phyloP scores from a whole-genome alignment of 2,113 vertebrate species.

The Neolamprologus kungweensis region DNA sequence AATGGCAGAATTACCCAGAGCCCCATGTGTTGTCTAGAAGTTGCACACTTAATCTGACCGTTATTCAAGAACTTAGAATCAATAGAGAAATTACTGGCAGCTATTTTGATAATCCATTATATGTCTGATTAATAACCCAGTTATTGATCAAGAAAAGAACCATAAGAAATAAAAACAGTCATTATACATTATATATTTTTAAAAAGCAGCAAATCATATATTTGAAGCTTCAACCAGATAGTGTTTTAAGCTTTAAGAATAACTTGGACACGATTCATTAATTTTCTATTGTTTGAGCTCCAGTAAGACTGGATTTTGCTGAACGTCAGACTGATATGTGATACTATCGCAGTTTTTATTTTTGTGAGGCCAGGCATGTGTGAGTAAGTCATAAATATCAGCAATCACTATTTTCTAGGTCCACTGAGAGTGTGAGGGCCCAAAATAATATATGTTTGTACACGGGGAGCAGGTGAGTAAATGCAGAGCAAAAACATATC shows the following conservation, averaged over 20 bases:
- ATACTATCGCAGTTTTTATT: background rate
- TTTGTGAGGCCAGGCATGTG: background rate
- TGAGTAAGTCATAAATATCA: background rate
- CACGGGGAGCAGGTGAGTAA: constrained; percentile 43
- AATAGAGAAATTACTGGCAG: background rate
- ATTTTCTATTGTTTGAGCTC: background rate
- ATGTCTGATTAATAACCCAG: background rate
- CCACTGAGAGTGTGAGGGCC: constrained; percentile 28
- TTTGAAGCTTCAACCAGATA: background rate
- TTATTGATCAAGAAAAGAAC: background rate
- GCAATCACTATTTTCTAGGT: background rate
- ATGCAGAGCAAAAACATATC: constrained; percentile 33
- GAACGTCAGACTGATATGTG: background rate
- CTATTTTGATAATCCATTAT: background rate
- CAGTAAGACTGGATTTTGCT: background rate
- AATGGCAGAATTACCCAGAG: background rate
- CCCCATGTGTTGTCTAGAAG: background rate
- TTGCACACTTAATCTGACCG: background rate
- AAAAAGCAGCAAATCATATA: background rate
- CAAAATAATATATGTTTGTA: constrained; percentile 32
- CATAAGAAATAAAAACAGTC: background rate
- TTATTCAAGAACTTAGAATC: background rate
- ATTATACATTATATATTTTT: background rate
- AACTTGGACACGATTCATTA: background rate
- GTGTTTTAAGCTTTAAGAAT: background rate